A percentile compares a stretch with the other conserved stretches of the same genome.
Conservation (phyloP, 2,888 invertebrate genomes). For the Phortica okadai region DNA sequence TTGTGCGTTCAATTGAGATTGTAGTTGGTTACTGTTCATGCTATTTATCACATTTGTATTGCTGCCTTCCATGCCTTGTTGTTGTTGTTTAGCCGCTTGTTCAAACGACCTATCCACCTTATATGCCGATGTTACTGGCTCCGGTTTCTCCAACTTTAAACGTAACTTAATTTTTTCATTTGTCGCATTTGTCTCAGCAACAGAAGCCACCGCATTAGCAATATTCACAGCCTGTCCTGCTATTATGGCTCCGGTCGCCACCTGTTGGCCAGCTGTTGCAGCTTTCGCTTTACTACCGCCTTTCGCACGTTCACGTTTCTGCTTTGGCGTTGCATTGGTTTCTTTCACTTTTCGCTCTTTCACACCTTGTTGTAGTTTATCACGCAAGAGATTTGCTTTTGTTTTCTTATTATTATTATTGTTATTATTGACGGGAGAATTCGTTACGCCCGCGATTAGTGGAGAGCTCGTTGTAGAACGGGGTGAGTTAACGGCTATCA, state of each 20-base stretch:
- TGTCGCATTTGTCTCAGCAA: constrained; percentile 35
- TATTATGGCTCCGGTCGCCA: constrained; percentile 13
- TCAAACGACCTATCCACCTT: constrained; percentile 88
- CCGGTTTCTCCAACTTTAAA: constrained; percentile 89
- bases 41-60: background rate
- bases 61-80: constrained; percentile 22
- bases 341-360: constrained; percentile 70
- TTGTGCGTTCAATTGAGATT: constrained; percentile 51
- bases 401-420: constrained; percentile 61
- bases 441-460: constrained; percentile 41
- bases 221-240: constrained; percentile 22
- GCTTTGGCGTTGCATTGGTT: constrained; percentile 55
- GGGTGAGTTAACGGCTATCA: constrained; percentile 54
- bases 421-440: constrained; percentile 39
- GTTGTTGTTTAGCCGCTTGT: constrained; percentile 65
- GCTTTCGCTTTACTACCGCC: constrained; percentile 63
- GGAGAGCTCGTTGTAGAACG: constrained; percentile 59
- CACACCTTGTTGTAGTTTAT: constrained; percentile 73
- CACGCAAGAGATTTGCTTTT: constrained; percentile 71
- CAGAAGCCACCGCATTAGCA: constrained; percentile 10
- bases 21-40: constrained; percentile 36
- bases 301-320: constrained; percentile 69
- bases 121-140: constrained; percentile 87
- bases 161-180: constrained; percentile 88
- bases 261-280: constrained; percentile 25